Base-by-base conservation (phyloP, 2,113 vertebrate species). In the Columba janthina region DNA sequence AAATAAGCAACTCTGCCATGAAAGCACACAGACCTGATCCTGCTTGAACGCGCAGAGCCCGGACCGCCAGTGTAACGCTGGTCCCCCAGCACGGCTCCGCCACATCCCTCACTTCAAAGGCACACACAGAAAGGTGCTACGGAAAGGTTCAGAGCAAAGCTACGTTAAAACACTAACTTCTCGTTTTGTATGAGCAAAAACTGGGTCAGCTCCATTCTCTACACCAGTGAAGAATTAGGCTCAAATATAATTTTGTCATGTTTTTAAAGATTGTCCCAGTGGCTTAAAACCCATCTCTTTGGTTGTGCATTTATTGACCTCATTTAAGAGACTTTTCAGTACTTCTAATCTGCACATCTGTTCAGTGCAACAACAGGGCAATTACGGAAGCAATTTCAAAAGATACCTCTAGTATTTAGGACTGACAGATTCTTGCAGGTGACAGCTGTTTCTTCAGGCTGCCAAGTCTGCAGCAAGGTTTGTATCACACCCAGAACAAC, bases 371-470 rank as follows among this genome's bases (percentile, higher is more conserved):
- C 72, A 84, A 76, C 77, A 74, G 32, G 44, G 60, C 46, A 91
- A 89, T 96, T 84, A 86, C 64, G 93, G 85, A 93, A 60, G 66
- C 65, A 57, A 70, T 88, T 94, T 79, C 69, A 69, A 64, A 71
- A 77, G 38, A 88, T 19, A 51, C 48, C 74, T 65, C 34, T 28
- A 42, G 60, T 71, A 26, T 51, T 89, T 58, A 79, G 74, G 69
- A 31, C 56, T 58, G 88, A 64, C 36, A 81, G 60, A 66, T 65
- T 57, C 73, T 42, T 32, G 73, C 92, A 96, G 96, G 94, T 96
- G 96, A 62, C 97, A 95, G 85, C 95, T 97, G 96, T 57, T 94
- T 62, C 88, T 69, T 85, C 67, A 77, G 38, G 1, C 44, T 85
- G 90, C 93, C 93, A 89, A 75, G 62, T 3, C 31, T 50, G 32